Percentiles rank a stretch among this genome's conserved stretches.
Evolutionary conservation across 1,140 invertebrate species (phyloP).

Genomic region (Hyles euphorbiae): DNA sequence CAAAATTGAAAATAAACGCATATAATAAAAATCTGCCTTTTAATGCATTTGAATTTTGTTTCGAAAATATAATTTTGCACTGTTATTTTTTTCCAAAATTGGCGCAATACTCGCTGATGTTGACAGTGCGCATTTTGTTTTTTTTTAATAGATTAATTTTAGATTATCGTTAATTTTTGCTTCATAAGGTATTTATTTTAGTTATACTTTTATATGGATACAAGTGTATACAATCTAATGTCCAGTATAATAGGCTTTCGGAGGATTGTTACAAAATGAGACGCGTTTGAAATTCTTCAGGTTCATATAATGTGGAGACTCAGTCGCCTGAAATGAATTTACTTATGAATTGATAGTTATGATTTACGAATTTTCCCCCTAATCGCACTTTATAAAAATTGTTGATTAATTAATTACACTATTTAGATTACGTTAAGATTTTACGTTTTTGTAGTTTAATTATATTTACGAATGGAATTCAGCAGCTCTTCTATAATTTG

Average conservation of each 20-base stretch:
- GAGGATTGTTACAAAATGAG: slow-evolving; percentile 8
- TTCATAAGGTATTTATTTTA: slow-evolving; percentile 75
- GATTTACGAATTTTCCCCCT: slow-evolving; percentile 28
- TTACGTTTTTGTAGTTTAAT: slow-evolving; percentile 56
- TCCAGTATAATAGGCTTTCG: slow-evolving; percentile 36
- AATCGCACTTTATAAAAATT: slow-evolving; percentile 43
- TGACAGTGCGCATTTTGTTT: slow-evolving; percentile 64
- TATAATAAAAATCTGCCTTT: slow-evolving; percentile 64
- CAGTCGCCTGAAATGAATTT: slow-evolving; percentile 40
- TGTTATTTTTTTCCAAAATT: slow-evolving; percentile 31
- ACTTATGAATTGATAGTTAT: slow-evolving; percentile 38
- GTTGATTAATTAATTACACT: slow-evolving; percentile 35
- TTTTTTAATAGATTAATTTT: slow-evolving; percentile 50
- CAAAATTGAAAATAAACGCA: slow-evolving; percentile 43
- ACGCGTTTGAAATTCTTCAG: slow-evolving; percentile 16
- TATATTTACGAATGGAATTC: slow-evolving; percentile 46
- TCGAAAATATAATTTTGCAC: slow-evolving; percentile 31
- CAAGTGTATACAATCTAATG: slow-evolving; percentile 68
- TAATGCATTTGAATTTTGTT: slow-evolving; percentile 61
- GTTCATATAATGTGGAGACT: slow-evolving; percentile 25
- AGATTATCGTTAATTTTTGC: slow-evolving; percentile 63
- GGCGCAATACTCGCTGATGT: slow-evolving; percentile 16
- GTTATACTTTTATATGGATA: slow-evolving; percentile 71
- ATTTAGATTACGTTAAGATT: slow-evolving; percentile 48
- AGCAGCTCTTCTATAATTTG: slow-evolving; percentile 57